phyloP scores from a whole-genome alignment of 2,888 invertebrate genomes.

The Netelia inedita region DNA sequence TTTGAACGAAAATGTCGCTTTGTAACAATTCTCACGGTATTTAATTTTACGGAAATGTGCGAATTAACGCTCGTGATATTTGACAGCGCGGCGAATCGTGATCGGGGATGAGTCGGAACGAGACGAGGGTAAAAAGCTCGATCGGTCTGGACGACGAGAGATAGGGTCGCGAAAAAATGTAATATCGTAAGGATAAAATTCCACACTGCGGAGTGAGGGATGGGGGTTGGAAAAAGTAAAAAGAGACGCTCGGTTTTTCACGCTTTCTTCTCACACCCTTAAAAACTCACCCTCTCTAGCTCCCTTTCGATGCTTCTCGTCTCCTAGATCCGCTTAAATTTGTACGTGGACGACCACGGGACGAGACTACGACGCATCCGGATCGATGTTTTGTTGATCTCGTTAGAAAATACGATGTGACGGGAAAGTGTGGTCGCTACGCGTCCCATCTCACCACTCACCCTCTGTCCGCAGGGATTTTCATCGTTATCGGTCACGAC shows the following conservation, averaged over 20 bases:
- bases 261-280: background rate
- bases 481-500: constrained; percentile 65
- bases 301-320: constrained; percentile 43
- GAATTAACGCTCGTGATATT: constrained; percentile 49
- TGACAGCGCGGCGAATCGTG: constrained; percentile 10
- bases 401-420: constrained; percentile 66
- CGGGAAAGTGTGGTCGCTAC: constrained; percentile 33
- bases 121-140: constrained; percentile 18
- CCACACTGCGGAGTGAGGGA: constrained; percentile 29
- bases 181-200: constrained; percentile 66
- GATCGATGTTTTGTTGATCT: constrained; percentile 54
- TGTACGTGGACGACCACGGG: constrained; percentile 58
- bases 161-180: constrained; percentile 60
- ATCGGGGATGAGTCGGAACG: background rate
- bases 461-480: constrained; percentile 53
- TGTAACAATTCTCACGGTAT: constrained; percentile 20
- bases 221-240: constrained; percentile 30
- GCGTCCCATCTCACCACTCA: constrained; percentile 13
- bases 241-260: constrained; percentile 7
- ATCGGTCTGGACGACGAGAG: constrained; percentile 43
- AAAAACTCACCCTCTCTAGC: constrained; percentile 12
- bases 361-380: constrained; percentile 15
- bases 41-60: constrained; percentile 34
- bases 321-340: constrained; percentile 66
- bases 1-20: background rate